phyloP scores from a whole-genome alignment of 2,888 invertebrate genomes.

The Elgonia sp. region DNA sequence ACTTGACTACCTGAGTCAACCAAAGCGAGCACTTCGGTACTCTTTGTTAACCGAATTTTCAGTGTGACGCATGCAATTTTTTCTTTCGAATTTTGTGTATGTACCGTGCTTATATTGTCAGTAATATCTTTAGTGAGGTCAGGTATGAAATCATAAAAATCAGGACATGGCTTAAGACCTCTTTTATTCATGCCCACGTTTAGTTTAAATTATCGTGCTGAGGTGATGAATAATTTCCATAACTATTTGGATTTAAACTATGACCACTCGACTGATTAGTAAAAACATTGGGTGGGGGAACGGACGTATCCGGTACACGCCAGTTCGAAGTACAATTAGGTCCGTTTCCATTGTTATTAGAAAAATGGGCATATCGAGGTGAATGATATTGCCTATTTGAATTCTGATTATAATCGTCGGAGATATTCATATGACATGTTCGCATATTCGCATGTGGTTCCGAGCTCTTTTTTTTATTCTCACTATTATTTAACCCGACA shows the following conservation, averaged over 20 bases:
- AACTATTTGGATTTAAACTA: too few species aligned
- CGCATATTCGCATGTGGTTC: not conserved
- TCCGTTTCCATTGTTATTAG: not conserved
- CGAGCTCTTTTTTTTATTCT: too few species aligned
- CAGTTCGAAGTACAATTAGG: not conserved
- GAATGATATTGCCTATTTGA: not conserved
- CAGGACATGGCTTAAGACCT: constrained; percentile 3
- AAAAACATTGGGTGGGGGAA: not conserved
- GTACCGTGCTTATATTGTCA: not conserved
- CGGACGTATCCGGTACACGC: not conserved
- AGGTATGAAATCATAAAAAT: constrained; percentile 9
- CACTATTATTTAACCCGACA: too few species aligned
- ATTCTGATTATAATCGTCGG: not conserved
- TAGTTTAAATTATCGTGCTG: constrained; percentile 2
- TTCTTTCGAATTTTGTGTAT: not conserved
- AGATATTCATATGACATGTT: not conserved
- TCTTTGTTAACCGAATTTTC: not conserved
- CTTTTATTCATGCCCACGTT: not conserved
- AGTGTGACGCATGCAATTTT: not conserved
- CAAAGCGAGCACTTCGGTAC: not conserved
- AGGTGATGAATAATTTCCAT: too few species aligned
- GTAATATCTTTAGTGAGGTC: not conserved
- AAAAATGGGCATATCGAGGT: not conserved
- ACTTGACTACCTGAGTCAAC: not conserved
- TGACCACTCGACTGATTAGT: too few species aligned